Evolutionary conservation across 2,888 invertebrate species (phyloP).

Genomic region (Harpalus rubripes): DNA sequence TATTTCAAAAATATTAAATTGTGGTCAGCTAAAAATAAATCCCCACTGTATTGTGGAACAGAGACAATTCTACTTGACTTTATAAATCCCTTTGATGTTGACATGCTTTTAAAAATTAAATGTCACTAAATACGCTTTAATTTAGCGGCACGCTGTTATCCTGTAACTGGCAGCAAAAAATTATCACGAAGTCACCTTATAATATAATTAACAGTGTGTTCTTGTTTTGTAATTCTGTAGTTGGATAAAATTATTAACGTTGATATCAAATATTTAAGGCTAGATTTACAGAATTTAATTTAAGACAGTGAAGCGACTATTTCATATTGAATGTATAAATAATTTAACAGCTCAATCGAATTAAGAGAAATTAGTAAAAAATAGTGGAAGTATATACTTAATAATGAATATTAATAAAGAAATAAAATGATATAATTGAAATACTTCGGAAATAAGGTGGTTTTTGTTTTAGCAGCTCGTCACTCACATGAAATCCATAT

Average conservation of each 20-base stretch:
- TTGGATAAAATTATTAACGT: neutral
- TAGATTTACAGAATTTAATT: neutral
- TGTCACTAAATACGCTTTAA: slow-evolving; percentile 3
- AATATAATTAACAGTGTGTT: neutral
- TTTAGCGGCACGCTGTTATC: neutral
- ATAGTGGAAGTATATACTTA: too few relatives aligned
- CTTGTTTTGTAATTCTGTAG: neutral
- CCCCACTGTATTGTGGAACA: neutral
- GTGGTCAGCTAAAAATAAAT: neutral
- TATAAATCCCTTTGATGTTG: neutral
- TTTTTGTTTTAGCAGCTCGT: too few relatives aligned
- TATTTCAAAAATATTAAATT: neutral
- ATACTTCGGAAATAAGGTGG: too few relatives aligned
- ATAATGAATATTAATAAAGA: too few relatives aligned
- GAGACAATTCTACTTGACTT: neutral
- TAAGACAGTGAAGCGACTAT: too few relatives aligned
- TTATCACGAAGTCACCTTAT: neutral
- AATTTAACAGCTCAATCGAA: too few relatives aligned
- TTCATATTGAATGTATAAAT: too few relatives aligned
- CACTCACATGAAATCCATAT: too few relatives aligned
- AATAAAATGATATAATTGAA: too few relatives aligned
- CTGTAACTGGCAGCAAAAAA: neutral
- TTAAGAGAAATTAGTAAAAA: too few relatives aligned
- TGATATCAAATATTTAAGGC: neutral
- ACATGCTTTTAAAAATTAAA: slow-evolving; percentile 2